These are phyloP conservation scores for Ploceus nigricollis DNA, from an alignment of 2,113 vertebrate species.

Conservation along the genomic window DNA sequence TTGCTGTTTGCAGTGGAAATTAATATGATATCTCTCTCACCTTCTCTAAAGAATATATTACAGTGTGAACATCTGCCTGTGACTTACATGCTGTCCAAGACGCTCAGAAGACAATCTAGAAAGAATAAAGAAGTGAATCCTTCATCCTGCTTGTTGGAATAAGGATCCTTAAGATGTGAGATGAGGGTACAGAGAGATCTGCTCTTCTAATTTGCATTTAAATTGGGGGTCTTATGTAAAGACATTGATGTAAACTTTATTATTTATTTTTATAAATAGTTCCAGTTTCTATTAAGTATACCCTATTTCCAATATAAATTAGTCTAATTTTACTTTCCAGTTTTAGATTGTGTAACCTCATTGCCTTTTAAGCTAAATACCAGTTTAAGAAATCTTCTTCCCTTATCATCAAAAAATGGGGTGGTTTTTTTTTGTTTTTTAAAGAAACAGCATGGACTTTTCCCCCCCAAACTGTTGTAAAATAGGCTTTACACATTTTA, in stretches of 20 bases:
- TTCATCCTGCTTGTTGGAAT: background rate
- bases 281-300: background rate
- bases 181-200: background rate
- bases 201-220: background rate
- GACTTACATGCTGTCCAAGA: background rate
- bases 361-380: background rate
- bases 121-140: background rate
- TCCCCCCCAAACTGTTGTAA: background rate
- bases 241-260: background rate
- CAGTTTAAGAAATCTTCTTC: background rate
- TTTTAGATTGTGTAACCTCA: background rate
- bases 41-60: background rate
- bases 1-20: background rate
- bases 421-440: background rate
- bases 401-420: background rate
- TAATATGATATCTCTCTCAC: background rate
- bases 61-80: background rate
- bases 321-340: background rate
- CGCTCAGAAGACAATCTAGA: background rate
- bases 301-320: background rate
- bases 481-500: background rate
- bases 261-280: background rate
- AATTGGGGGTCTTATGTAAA: background rate
- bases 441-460: background rate
- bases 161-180: background rate